Conservation (phyloP, 2,797 vertebrate species). For the Pipistrellus nathusii region DNA sequence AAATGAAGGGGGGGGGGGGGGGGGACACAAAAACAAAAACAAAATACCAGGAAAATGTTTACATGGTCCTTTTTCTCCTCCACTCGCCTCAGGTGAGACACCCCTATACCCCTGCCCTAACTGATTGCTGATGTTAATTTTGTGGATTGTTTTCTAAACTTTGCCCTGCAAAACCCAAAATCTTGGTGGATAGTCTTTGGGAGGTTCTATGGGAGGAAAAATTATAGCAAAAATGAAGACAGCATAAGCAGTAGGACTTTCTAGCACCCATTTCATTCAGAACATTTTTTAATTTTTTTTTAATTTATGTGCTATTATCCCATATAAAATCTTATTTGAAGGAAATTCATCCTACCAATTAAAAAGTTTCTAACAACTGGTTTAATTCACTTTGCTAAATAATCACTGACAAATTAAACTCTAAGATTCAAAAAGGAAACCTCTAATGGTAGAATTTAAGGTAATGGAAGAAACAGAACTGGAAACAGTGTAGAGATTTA, state of each 20-base stretch:
- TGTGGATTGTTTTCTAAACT: neutral
- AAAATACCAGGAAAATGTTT: neutral
- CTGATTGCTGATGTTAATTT: neutral
- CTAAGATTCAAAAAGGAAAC: neutral
- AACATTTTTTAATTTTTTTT: neutral
- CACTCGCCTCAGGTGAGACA: neutral
- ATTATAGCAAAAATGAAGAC: neutral
- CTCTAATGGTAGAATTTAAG: neutral
- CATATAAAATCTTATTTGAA: conserved; percentile 33
- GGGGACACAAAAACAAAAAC: neutral
- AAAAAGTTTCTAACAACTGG: neutral
- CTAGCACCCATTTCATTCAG: neutral
- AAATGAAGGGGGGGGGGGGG: neutral
- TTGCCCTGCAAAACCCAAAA: neutral
- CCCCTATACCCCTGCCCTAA: neutral
- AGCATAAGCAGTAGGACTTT: neutral
- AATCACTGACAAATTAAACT: neutral
- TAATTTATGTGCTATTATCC: neutral
- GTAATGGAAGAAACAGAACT: neutral
- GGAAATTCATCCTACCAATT: neutral
- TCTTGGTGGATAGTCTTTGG: neutral
- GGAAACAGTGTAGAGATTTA: neutral
- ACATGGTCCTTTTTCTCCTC: neutral
- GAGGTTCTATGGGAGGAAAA: neutral
- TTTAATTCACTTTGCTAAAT: neutral